Evolutionary conservation across 1,140 invertebrate species (phyloP), one percentile per base, ranked within the genome.

Genomic region (Aphaenogaster floridana): DNA sequence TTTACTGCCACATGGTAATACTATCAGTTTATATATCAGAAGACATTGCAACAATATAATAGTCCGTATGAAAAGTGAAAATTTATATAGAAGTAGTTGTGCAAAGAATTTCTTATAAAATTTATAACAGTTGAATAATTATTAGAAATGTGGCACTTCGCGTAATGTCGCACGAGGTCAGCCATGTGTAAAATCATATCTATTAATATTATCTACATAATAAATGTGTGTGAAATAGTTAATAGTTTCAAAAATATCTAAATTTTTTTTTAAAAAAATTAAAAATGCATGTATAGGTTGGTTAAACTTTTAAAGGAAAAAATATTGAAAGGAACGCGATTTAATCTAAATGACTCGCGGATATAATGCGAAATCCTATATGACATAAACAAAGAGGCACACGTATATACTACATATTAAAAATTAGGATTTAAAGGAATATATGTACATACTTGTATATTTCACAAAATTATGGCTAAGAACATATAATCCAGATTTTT

Each of bases 1-100:
- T 90, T 77, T 81, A 90, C 72, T 88, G 80, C 83, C 86, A 91
- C 87, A 63, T 86, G 68, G 61, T 48, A 72, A 90, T 81, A 64
- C 63, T 90, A 80, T 59, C 15, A 72, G 42, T 66, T 50, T 63
- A 54, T 45, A 76, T 50, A 61, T 50, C 39, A 59, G n/a, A 78
- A 87, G 69, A 84, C 34, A 45, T 74, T 50, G 69, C 8, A 74
- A 50, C 48, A 57, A 50, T 50, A 78, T 77, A 66, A 61, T 57
- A 17, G 48, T 90, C 50, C 63, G 17, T 89, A 86, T 71, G 80
- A 83, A 87, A 69, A 66, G 54, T 48, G 34, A 68, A 80, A 15
- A 87, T 28, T 9, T 89, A 88, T 54, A 61, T 84, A 89, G 52
- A 64, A 89, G 78, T 17, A 21, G 63, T 87, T 28, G n/a, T 59